phyloP scores from a whole-genome alignment of 2,888 invertebrate genomes.

The Tenthredo scrophulariae region DNA sequence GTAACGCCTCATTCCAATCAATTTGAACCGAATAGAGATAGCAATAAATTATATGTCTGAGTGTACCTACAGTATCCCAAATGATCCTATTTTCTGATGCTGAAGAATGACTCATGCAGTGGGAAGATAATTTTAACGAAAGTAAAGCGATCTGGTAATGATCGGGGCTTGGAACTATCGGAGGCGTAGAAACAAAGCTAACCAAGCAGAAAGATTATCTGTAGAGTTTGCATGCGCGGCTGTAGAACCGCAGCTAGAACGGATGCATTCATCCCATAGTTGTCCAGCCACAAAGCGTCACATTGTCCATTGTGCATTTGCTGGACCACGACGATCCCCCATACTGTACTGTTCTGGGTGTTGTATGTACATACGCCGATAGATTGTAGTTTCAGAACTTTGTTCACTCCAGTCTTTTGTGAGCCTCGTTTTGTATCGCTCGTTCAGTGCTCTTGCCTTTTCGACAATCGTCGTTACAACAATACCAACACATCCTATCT shows the following conservation, averaged over 20 bases:
- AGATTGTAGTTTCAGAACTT: conserved; percentile 37
- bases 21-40: background rate
- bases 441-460: background rate
- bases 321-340: conserved; percentile 16
- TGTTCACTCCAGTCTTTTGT: conserved; percentile 43
- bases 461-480: background rate
- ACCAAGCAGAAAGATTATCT: conserved; percentile 42
- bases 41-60: background rate
- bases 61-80: background rate
- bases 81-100: background rate
- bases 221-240: conserved; percentile 10
- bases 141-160: background rate
- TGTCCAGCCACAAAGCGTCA: conserved; percentile 41
- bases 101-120: background rate
- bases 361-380: conserved; percentile 6
- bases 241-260: background rate
- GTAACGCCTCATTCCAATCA: background rate
- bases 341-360: background rate
- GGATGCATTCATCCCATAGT: conserved; percentile 49
- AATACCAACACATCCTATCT: background rate
- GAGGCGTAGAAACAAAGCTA: conserved; percentile 12
- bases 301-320: conserved; percentile 36
- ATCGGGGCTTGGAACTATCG: background rate
- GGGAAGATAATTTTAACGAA: background rate
- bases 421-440: background rate